Evolutionary conservation across 1,140 invertebrate genomes (phyloP).

Genomic region (Oncopodura yosiiana): DNA sequence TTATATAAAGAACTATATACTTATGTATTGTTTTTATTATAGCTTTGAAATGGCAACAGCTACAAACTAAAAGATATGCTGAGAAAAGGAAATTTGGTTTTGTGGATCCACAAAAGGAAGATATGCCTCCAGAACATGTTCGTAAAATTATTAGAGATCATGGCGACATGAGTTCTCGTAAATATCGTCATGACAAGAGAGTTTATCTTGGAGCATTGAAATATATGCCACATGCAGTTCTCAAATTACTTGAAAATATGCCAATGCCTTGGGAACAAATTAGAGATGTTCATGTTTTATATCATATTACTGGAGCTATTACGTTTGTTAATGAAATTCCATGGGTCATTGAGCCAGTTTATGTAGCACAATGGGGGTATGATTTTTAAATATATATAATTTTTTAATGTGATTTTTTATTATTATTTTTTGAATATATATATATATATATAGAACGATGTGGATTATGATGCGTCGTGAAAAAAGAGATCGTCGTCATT

Average conservation of each 20-base stretch:
- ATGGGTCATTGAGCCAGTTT: constrained; percentile 98
- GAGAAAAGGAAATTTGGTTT: constrained; percentile 98
- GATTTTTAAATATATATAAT: constrained; percentile 29
- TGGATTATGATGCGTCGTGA: constrained; percentile 99
- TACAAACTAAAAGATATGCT: constrained; percentile 93
- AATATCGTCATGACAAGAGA: constrained; percentile 97
- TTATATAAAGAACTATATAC: background rate
- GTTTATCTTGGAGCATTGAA: constrained; percentile 97
- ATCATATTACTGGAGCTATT: constrained; percentile 98
- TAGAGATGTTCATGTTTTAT: constrained; percentile 90
- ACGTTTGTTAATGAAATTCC: constrained; percentile 99
- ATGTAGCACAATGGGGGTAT: constrained; percentile 98
- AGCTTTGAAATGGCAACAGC: constrained; percentile 96
- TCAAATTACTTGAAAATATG: constrained; percentile 99
- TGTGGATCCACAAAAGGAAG: constrained; percentile 97
- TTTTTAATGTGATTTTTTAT: background rate
- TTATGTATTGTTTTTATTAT: constrained; percentile 22
- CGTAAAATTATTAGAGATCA: constrained; percentile 98
- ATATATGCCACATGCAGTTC: constrained; percentile 99
- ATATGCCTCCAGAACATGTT: constrained; percentile 99
- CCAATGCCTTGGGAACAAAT: constrained; percentile 99
- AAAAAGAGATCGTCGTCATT: constrained; percentile 95
- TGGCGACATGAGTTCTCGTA: constrained; percentile 98
- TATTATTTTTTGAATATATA: constrained; percentile 4
- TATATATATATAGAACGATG: constrained; percentile 65